Conservation (phyloP, 2,888 invertebrate species). For the Bedellia somnulentella region DNA sequence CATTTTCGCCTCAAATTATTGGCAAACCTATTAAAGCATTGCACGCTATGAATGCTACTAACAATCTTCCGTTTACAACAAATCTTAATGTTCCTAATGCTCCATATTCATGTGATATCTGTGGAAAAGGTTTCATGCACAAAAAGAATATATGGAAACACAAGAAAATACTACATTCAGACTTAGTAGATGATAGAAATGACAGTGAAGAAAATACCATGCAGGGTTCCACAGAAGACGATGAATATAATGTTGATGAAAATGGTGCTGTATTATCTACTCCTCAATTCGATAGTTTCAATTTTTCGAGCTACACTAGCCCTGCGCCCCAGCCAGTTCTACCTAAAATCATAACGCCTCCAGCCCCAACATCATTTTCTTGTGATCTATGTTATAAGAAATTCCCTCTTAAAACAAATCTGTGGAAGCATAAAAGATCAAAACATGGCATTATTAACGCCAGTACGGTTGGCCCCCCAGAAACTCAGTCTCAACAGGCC, state of each 20-base stretch:
- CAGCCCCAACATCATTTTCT: conserved; percentile 31
- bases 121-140: conserved; percentile 64
- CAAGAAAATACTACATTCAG: conserved; percentile 54
- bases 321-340: conserved; percentile 14
- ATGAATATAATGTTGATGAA: conserved; percentile 46
- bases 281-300: conserved; percentile 54
- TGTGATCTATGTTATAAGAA: conserved; percentile 50
- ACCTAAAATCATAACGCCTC: conserved; percentile 7
- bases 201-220: conserved; percentile 54
- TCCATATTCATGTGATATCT: conserved; percentile 63
- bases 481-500: neutral
- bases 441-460: conserved; percentile 48
- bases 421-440: conserved; percentile 55
- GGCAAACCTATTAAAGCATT: conserved; percentile 44
- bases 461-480: conserved; percentile 15
- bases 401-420: conserved; percentile 45
- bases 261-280: conserved; percentile 42
- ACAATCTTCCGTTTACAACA: conserved; percentile 34
- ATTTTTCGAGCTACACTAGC: conserved; percentile 31
- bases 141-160: conserved; percentile 60
- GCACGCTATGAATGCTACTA: conserved; percentile 30
- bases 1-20: conserved; percentile 43
- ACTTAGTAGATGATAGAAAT: conserved; percentile 40
- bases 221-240: conserved; percentile 54
- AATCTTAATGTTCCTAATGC: conserved; percentile 47